Base-by-base conservation (phyloP, 2,797 vertebrate species). In the Phrynocephalus vlangalii region DNA sequence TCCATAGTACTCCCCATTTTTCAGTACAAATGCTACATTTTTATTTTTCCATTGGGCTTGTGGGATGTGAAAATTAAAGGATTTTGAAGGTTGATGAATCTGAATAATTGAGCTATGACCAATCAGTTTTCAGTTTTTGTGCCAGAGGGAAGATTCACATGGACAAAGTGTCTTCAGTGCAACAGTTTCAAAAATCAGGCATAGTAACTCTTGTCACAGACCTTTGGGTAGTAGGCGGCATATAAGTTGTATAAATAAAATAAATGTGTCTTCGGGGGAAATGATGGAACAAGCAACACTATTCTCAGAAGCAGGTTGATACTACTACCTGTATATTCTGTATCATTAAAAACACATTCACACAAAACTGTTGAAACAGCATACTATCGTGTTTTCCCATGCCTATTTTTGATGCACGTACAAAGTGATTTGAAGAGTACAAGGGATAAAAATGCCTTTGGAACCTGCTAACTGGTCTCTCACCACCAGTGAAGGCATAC, bases 341-440 rank as follows among this genome's bases (percentile, higher is more conserved):
- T 52, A 28, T 48, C 50, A 93, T 68, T 56, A 26, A 76, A 68
- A 91, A 90, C 28, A 87, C 22, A 83, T 80, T 86, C 73, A 83
- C 28, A 83, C 0, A 72, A 66, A 91, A 6, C 28, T 70, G 89
- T 7, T 89, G 79, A 88, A 88, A 92, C 63, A 82, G 72, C 85
- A 93, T 88, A 92, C 94, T 94, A 75, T 5, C 6, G 8, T 10
- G 0, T 52, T n/a, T 67, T 26, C 15, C 70, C 70, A 71, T 71
- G 70, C 24, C 13, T 28, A 94, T 92, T 94, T 89, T 85, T 95
- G 92, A 93, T 88, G 92, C 50, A 92, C 81, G 71, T 87, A 94
- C 93, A 94, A 93, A 95, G 91, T 93, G 91, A 96, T 89, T 95
- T 82, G 94, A 96, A 95, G 94, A 95, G 93, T 92, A 91, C 72